These are phyloP conservation scores for Botrylloides violaceus DNA, from an alignment of 23 tunicate genomes.

Conservation along the genomic window DNA sequence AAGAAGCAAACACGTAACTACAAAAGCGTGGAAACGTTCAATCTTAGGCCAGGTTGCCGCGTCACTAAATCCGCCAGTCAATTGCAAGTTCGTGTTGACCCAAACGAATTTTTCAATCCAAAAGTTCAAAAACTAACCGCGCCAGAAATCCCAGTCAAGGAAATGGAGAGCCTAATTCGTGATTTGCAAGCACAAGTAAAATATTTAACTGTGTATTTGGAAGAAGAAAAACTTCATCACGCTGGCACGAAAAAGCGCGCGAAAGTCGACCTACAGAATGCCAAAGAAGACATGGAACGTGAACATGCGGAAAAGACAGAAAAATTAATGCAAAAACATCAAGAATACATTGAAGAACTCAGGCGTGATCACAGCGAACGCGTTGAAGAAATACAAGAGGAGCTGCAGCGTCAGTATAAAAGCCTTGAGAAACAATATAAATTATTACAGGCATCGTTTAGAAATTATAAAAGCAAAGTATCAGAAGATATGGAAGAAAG, in stretches of 20 bases:
- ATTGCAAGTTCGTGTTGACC: constrained; percentile 45
- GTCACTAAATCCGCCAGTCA: constrained; percentile 64
- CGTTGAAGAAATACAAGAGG: constrained; percentile 30
- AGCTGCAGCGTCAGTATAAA: constrained; percentile 21
- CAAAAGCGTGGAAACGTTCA: constrained; percentile 74
- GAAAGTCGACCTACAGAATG: constrained; percentile 30
- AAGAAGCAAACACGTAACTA: constrained; percentile 7
- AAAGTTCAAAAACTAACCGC: constrained; percentile 10
- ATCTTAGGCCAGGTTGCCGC: constrained; percentile 44
- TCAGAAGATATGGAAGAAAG: constrained; percentile 62
- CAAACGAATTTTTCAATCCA: constrained; percentile 32
- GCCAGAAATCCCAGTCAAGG: constrained; percentile 3
- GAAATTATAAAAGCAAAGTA: constrained; percentile 49
- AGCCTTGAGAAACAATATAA: constrained; percentile 52
- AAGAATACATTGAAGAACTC: constrained; percentile 22
- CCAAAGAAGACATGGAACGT: constrained; percentile 13
- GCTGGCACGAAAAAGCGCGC: constrained; percentile 76
- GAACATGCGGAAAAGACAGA: constrained; percentile 21
- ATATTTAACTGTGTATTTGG: constrained; percentile 46
- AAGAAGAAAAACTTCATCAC: constrained; percentile 81
- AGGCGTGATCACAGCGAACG: constrained; percentile 9
- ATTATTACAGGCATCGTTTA: constrained; percentile 79
- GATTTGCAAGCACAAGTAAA: constrained; percentile 63
- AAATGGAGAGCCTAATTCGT: constrained; percentile 53
- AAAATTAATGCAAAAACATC: constrained; percentile 22